Base-by-base conservation (phyloP, 1,140 invertebrate species). In the Nixonia krombeini region DNA sequence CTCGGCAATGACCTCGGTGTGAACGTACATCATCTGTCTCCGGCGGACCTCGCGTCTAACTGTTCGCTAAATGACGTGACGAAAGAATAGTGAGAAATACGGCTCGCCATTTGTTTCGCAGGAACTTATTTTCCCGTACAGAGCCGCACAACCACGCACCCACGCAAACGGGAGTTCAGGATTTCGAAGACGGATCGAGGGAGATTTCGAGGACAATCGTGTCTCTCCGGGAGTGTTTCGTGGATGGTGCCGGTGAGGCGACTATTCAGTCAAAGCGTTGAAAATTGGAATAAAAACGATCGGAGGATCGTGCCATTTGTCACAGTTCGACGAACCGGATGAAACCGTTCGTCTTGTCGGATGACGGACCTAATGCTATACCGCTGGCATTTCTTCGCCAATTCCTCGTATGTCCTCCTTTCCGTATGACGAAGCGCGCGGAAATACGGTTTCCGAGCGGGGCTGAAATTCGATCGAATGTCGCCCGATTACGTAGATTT, bases 1-100 rank as follows among this genome's bases (percentile, higher is more conserved):
- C 72, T 74, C 68, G 72, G 65, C 67, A 69, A 52, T 74, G 74
- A 76, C 72, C 74, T 62, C 72, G 46, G 62, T 70, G 62, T 53
- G 57, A 70, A 61, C 57, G 62, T 57, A 56, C 63, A 58, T 71
- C 63, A 70, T 65, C 52, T 70, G 68, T 68, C 53, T 58, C 52
- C 53, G 52, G 44, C 35, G 62, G 58, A 53, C 35, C 53, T 62
- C 52, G 51, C n/a, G n/a, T n/a, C n/a, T 61, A 68, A 62, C 57
- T 68, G 65, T 68, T 68, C 49, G 41, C 65, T 46, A 62, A 62
- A 62, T 62, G 53, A 41, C 58, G 49, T 42, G 49, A 64, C 52
- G 6, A 21, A 64, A 64, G 50, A 64, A 64, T n/a, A n/a, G n/a
- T n/a, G n/a, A n/a, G n/a, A n/a, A n/a, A n/a, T n/a, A n/a, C n/a